phyloP scores from a whole-genome alignment of 2,888 invertebrate genomes.

The Gortyna flavago region DNA sequence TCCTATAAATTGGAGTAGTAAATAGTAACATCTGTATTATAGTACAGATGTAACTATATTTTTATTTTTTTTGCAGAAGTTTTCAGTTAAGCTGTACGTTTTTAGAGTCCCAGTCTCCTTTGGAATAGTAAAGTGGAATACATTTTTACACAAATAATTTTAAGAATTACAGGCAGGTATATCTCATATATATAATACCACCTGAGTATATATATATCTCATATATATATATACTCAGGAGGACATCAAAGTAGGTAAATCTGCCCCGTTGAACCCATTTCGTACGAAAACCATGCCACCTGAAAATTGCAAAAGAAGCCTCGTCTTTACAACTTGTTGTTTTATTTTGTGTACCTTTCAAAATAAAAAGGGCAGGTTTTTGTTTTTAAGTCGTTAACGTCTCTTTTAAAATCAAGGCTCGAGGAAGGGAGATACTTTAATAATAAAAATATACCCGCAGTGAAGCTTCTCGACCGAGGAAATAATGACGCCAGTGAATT shows the following conservation, averaged over 20 bases:
- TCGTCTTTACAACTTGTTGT: constrained; percentile 50
- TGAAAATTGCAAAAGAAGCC: constrained; percentile 42
- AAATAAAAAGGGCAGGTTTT: constrained; percentile 58
- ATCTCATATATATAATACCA: too few relatives aligned
- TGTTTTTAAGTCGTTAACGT: constrained; percentile 74
- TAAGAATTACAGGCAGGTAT: neutral
- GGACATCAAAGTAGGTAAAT: constrained; percentile 24
- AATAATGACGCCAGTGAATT: constrained; percentile 79
- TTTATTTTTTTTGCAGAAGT: neutral
- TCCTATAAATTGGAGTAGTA: neutral
- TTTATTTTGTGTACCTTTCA: constrained; percentile 49
- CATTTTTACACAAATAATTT: constrained; percentile 5
- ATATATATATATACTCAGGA: too few relatives aligned
- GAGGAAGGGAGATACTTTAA: constrained; percentile 72
- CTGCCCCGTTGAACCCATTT: constrained; percentile 30
- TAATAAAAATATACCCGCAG: constrained; percentile 78
- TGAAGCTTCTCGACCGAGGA: constrained; percentile 70
- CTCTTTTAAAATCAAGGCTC: constrained; percentile 74
- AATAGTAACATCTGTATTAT: neutral
- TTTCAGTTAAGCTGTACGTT: neutral
- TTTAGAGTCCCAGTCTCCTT: neutral
- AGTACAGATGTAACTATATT: too few relatives aligned
- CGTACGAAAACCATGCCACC: constrained; percentile 40
- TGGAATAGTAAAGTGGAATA: neutral
- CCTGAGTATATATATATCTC: too few relatives aligned